Base-by-base conservation (phyloP, 2,797 vertebrate species). In the Vespertilio murinus region DNA sequence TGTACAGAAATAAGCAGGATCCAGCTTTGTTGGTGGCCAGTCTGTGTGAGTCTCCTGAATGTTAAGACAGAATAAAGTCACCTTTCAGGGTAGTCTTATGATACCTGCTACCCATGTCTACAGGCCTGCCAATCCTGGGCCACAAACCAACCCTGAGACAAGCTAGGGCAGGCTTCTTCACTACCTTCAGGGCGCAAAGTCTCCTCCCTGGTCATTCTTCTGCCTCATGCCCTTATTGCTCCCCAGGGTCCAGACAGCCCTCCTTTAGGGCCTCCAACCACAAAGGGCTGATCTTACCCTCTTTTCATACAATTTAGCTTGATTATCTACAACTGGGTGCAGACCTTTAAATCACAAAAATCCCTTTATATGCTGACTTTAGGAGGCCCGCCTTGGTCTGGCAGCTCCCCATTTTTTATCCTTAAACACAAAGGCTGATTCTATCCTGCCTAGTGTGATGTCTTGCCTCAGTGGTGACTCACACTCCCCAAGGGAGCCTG, bases 301-400 rank as follows among this genome's bases (percentile, higher is more conserved):
- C 47, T 94, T 40, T 88, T 61, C 75, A 89, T 83, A 67, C 56
- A 84, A 73, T 49, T 94, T 77, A 91, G 49, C 70, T 92, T 90
- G 93, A 73, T 77, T 88, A 49, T 88, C 85, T 93, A 30, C 47
- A 92, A 45, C 65, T 65, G 65, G 85, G 71, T 35, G 45, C n/a
- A 85, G 65, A 77, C 22, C 45, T 96, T 93, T 83, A 65, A 70
- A 28, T 92, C 81, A 94, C 73, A 92, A 94, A 84, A 82, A 33
- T 38, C 28, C 35, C 59, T 75, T 90, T 77, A 73, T 70, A 80
- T 0, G 3, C 40, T 54, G 67, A 67, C 59, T 94, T 93, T 59
- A 23, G 47, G 86, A 90, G 56, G 81, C 90, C 91, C 70, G 33
- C 47, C 25, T 14, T 40, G 54, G 59, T 64, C 28, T 64, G 59